Base-by-base conservation (phyloP, 2,888 invertebrate genomes). In the Hedya salicella region DNA sequence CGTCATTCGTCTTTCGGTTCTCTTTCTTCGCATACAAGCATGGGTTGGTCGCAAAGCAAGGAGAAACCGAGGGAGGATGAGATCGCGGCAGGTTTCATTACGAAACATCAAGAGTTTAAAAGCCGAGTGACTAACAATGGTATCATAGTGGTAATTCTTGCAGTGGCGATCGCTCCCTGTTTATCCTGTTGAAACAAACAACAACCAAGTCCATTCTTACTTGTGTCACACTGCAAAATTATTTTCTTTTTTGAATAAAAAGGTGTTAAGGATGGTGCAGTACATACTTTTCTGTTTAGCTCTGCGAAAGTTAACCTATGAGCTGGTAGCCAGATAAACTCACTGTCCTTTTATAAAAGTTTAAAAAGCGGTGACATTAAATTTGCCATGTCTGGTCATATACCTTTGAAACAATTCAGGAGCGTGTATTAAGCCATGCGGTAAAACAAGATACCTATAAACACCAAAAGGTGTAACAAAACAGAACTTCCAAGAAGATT, bases 331-430 rank as follows among this genome's bases (percentile, higher is more conserved):
- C 69, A 71, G 1, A 21, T 6, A 68, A 71, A 69, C 2, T 68
- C 63, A 6, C 36, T n/a, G 53, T 70, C 54, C 17, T 71, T 69
- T 13, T 54, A 52, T 42, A 69, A 56, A 8, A 70, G 39, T 36
- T 30, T 68, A 44, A 42, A 65, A 0, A 70, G 39, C 3, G 68
- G 66, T 19, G 70, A 16, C 66, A 70, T 68, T 36, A 66, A 3
- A 8, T 69, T 42, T 16, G 63, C 69, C 70, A 69, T 70, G 2
- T 63, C 62, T 11, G 69, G 70, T 4, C n/a, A 70, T 53, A 66
- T 70, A 70, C 17, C 68, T 46, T 5, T 54, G 54, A 14, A 54
- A 54, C 0, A 54, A 13, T 42, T 42, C 54, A 14, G 54, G 54
- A 1, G 40, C 42, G 25, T 54, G n/a, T 25, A 54, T 54, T 8